Evolutionary conservation across 2,113 vertebrate species (phyloP), one percentile per base, ranked within the genome.

Genomic region (Muntiacus reevesi): DNA sequence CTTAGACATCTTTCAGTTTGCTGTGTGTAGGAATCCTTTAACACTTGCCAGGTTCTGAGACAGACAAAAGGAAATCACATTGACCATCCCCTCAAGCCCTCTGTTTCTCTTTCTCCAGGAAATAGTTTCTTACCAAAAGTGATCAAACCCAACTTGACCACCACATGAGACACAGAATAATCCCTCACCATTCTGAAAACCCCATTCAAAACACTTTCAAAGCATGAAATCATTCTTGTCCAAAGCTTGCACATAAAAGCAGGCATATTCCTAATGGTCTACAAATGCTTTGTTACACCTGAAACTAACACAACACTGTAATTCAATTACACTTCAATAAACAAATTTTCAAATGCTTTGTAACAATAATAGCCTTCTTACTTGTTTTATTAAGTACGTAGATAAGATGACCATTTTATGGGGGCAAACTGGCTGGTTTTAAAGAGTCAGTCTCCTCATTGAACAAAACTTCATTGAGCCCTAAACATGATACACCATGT

Each of bases 401-500:
- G 23, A 62, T 47, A n/a, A 27, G 14, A 43, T 1, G 47, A 21
- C 23, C 25, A 5, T 27, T 84, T 43, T 25, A 27, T 1, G 17
- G 47, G 50, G 21, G 36, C 50, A 17, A 3, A 16, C 5, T 45
- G 89, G 45, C 47, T 45, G 33, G 64, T 67, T 67, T 67, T 67
- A 71, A 71, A 71, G n/a, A 21, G n/a, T 40, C n/a, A 4, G 13
- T 30, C 54, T 60, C 30, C 47, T 54, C 43, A 4, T 30, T 76
- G 50, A 85, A 50, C 16, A 36, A 36, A 91, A 88, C 60, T 4
- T 5, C 28, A 9, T 0, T 1, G 64, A 33, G 4, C 7, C 14
- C 92, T 33, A 27, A 28, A n/a, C 50, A 13, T 2, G n/a, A 12
- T 5, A 19, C 2, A 43, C 50, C 30, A 16, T 0, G 6, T 33